These are phyloP conservation scores for Hypercompe scribonia DNA, from an alignment of 2,888 invertebrate genomes.

Conservation along the genomic window DNA sequence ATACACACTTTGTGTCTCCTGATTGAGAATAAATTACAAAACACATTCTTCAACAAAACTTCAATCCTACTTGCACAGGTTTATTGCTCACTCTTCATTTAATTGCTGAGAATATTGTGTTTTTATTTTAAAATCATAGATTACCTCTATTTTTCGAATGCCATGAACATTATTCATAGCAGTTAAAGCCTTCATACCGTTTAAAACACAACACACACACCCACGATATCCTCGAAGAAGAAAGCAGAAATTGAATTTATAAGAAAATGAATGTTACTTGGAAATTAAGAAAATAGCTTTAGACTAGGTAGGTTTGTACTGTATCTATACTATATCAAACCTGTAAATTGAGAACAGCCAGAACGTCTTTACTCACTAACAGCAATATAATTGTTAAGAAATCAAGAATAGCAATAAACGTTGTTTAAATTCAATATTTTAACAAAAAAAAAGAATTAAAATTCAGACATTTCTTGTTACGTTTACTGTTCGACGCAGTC, in stretches of 20 bases:
- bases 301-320: no score
- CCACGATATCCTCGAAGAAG: not conserved
- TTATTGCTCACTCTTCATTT: not conserved
- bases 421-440: slow-evolving; percentile 17
- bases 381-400: not conserved
- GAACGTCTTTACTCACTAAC: not conserved
- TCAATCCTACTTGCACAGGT: not conserved
- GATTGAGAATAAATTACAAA: not conserved
- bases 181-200: no score
- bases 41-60: not conserved
- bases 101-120: not conserved
- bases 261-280: no score
- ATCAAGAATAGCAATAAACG: slow-evolving; percentile 1
- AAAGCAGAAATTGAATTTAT: not conserved
- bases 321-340: no score
- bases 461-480: slow-evolving; percentile 27
- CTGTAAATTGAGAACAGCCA: not conserved
- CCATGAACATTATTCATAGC: not conserved
- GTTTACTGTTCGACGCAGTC: slow-evolving; percentile 23
- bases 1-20: not conserved
- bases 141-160: not conserved
- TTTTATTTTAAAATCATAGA: not conserved
- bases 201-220: not conserved
- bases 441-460: slow-evolving; percentile 21
- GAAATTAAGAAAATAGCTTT: no score